A percentile compares a stretch with the other conserved stretches of the same genome.
Evolutionary conservation across 2,113 vertebrate species (phyloP).

Genomic region (Dipodomys merriami): DNA sequence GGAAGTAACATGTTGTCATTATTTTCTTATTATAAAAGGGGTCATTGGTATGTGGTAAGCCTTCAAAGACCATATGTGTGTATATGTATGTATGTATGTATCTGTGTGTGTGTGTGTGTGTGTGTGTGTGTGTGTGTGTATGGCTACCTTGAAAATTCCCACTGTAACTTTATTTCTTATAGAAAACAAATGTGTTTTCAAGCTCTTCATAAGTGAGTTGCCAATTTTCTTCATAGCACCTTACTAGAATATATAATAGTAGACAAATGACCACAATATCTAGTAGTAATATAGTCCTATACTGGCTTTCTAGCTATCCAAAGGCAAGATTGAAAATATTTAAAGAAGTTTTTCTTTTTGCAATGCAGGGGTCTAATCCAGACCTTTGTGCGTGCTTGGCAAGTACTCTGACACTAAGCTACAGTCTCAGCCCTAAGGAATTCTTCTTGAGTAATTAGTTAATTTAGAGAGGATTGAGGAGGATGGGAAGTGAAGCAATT

Average conservation of each 20-base stretch:
- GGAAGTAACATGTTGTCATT: neutral
- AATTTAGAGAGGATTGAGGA: neutral
- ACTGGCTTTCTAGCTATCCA: neutral
- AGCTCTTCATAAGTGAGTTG: neutral
- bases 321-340: slow-evolving; percentile 4
- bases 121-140: neutral
- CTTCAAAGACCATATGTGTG: neutral
- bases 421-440: neutral
- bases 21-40: neutral
- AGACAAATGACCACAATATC: neutral
- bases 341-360: neutral
- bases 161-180: neutral
- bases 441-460: neutral
- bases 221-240: neutral
- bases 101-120: neutral
- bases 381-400: neutral
- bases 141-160: neutral
- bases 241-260: neutral
- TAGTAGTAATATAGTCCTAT: neutral
- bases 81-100: neutral
- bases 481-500: neutral
- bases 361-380: neutral
- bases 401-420: neutral
- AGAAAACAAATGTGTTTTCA: neutral
- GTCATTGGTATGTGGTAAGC: neutral